These are phyloP conservation scores for Sapayoa aenigma DNA, from an alignment of 2,113 vertebrate genomes.

Conservation along the genomic window DNA sequence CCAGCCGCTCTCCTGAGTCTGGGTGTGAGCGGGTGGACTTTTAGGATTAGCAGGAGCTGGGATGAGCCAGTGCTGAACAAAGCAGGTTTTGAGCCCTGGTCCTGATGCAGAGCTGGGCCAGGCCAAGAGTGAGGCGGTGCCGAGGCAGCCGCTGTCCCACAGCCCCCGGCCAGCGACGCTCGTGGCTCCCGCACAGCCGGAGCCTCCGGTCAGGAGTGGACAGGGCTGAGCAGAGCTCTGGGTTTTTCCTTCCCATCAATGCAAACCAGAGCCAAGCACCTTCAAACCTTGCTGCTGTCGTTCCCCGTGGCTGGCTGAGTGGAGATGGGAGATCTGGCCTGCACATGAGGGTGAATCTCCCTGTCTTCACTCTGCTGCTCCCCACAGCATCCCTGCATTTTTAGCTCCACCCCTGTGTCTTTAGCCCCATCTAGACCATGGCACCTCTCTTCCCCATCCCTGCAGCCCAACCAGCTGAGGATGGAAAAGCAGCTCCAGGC, in stretches of 20 bases:
- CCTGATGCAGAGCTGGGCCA: not conserved
- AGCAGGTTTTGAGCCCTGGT: not conserved
- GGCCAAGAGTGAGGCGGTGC: not conserved
- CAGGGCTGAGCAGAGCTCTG: not conserved
- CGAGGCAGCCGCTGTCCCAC: not conserved
- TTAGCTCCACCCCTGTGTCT: not conserved
- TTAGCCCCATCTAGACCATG: not conserved
- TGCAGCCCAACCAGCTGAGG: not conserved
- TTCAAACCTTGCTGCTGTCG: not conserved
- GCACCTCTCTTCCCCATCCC: not conserved
- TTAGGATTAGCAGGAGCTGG: not conserved
- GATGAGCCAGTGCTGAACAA: not conserved
- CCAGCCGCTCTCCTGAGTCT: not conserved
- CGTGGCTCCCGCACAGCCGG: fast-evolving
- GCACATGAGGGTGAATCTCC: fast-evolving
- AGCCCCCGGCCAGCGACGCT: not conserved
- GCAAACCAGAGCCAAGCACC: not conserved
- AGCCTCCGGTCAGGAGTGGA: not conserved
- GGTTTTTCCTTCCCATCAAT: not conserved
- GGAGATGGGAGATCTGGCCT: not conserved
- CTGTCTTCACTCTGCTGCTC: not conserved
- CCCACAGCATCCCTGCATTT: not conserved
- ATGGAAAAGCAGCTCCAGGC: not conserved
- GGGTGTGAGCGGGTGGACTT: not conserved
- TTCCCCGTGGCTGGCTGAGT: not conserved